A percentile compares a stretch with the other conserved stretches of the same genome.
Evolutionary conservation across 1,140 invertebrate species (phyloP).

Genomic region (Bursaphelenchus mucronatus): DNA sequence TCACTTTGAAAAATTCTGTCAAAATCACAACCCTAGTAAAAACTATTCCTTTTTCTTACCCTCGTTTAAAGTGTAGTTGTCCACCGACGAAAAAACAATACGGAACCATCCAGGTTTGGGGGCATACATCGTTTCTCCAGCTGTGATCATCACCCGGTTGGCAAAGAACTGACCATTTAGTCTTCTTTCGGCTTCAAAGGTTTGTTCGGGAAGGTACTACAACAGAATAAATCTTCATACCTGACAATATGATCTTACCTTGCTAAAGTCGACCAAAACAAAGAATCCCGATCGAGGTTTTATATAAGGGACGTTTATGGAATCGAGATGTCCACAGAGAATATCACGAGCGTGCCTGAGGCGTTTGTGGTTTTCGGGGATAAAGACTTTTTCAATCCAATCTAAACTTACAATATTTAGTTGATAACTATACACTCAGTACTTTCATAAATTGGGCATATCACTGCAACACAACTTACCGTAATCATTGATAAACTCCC

Average conservation of each 20-base stretch:
- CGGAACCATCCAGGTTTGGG: conserved; percentile 40
- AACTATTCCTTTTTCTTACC: conserved; percentile 1
- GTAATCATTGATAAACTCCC: conserved; percentile 36
- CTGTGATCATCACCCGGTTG: conserved; percentile 36
- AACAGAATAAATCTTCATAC: conserved; percentile 20
- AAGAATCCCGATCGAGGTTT: conserved; percentile 43
- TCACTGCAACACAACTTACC: conserved; percentile 16
- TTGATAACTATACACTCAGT: background rate
- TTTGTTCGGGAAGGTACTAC: conserved; percentile 35
- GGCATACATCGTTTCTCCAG: conserved; percentile 32
- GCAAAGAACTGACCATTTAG: conserved; percentile 27
- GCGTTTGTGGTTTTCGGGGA: conserved; percentile 46
- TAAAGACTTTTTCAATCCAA: conserved; percentile 40
- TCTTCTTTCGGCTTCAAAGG: conserved; percentile 37
- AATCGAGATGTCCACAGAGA: conserved; percentile 23
- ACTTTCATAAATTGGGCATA: background rate
- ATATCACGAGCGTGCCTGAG: conserved; percentile 29
- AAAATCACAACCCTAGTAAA: no score
- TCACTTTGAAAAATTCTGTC: no score
- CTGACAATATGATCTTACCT: conserved; percentile 20
- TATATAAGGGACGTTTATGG: conserved; percentile 26
- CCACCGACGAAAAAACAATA: conserved; percentile 38
- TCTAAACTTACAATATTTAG: conserved; percentile 23
- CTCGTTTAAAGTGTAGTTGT: conserved; percentile 25
- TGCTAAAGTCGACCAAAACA: conserved; percentile 37